A percentile compares a stretch with the other conserved stretches of the same genome.
Evolutionary conservation across 2,113 vertebrate genomes (phyloP).

Genomic region (Choloepus hoffmanni): DNA sequence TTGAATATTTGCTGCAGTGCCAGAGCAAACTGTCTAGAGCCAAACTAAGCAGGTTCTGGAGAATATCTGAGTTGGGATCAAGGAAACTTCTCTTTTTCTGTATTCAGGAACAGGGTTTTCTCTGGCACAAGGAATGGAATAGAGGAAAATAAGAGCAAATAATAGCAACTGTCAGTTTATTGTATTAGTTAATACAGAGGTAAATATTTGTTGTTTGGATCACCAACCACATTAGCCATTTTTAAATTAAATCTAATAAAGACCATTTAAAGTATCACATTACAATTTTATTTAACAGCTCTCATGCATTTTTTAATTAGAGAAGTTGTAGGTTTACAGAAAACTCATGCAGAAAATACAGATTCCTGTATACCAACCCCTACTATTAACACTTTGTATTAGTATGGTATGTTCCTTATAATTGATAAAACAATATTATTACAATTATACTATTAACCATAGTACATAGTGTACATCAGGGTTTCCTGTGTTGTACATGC

Average conservation of each 20-base stretch:
- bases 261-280: background rate
- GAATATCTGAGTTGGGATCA: background rate
- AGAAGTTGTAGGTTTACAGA: too few relatives aligned
- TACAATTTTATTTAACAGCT: background rate
- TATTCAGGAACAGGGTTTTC: background rate
- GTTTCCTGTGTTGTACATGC: too few relatives aligned
- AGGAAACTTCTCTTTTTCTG: background rate
- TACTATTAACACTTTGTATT: too few relatives aligned
- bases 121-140: background rate
- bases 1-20: background rate
- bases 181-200: background rate
- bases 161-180: background rate
- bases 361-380: too few relatives aligned
- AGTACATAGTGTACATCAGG: too few relatives aligned
- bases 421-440: too few relatives aligned
- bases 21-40: background rate
- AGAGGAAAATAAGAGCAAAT: background rate
- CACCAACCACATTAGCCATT: background rate
- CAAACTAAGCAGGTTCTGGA: background rate
- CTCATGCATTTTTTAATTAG: too few relatives aligned
- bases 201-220: constrained; percentile 23
- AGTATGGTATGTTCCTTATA: too few relatives aligned
- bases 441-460: too few relatives aligned
- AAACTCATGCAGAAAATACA: too few relatives aligned
- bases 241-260: constrained; percentile 4